Evolutionary conservation across 2,888 invertebrate genomes (phyloP).

Genomic region (Lasioglossum lativentre): DNA sequence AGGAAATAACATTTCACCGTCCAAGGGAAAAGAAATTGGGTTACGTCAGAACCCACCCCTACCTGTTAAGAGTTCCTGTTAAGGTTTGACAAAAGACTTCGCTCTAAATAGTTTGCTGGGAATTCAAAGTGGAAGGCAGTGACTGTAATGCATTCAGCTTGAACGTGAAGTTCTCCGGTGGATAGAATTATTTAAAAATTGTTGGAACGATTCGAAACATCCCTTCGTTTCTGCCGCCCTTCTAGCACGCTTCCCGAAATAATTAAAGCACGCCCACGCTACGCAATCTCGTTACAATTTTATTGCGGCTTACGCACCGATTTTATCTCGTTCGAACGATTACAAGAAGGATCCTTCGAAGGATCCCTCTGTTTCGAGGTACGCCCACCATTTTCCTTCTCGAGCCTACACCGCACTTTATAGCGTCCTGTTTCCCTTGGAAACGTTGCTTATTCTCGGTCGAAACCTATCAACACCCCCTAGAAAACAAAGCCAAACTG

Average conservation of each 20-base stretch:
- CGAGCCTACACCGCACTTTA: conserved; percentile 8
- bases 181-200: conserved; percentile 52
- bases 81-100: not conserved
- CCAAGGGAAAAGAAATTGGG: conserved; percentile 5
- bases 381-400: conserved; percentile 17
- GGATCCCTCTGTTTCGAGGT: conserved; percentile 56
- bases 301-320: conserved; percentile 67
- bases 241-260: conserved; percentile 62
- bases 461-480: not conserved
- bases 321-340: conserved; percentile 68
- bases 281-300: conserved; percentile 70
- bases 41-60: not conserved
- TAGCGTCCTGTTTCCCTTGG: not conserved
- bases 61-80: not conserved
- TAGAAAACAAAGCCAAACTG: no score
- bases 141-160: no score
- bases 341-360: conserved; percentile 41
- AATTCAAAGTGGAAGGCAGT: not conserved
- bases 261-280: conserved; percentile 67
- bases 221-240: conserved; percentile 12
- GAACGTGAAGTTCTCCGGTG: not conserved
- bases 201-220: conserved; percentile 66
- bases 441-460: not conserved
- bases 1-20: not conserved
- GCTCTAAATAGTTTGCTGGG: not conserved